phyloP scores from a whole-genome alignment of 2,113 vertebrate species.

The Scortum barcoo region DNA sequence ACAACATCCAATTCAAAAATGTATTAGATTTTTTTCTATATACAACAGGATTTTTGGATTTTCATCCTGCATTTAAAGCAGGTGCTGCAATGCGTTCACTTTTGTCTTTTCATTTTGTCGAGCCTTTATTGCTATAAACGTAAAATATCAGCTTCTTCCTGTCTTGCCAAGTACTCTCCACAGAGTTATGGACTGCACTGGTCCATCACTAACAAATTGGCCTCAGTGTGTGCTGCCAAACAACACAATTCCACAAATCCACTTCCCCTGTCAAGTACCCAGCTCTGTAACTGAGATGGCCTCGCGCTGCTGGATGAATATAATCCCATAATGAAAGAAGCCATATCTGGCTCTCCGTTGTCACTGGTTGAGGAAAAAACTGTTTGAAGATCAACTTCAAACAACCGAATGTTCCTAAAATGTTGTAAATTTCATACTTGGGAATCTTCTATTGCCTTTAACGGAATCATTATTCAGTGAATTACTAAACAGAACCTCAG shows the following conservation, averaged over 20 bases:
- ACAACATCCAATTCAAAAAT: background rate
- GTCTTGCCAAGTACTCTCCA: conserved; percentile 51
- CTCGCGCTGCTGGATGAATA: conserved; percentile 45
- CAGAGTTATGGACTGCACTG: conserved; percentile 53
- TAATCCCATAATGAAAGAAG: conserved; percentile 43
- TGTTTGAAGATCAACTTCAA: conserved; percentile 36
- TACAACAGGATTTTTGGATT: background rate
- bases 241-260: conserved; percentile 74
- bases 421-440: conserved; percentile 29
- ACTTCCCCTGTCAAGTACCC: conserved; percentile 63
- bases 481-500: conserved; percentile 35
- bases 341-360: conserved; percentile 25
- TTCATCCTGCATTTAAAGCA: conserved; percentile 11
- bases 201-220: conserved; percentile 72
- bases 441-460: conserved; percentile 26
- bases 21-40: background rate
- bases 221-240: conserved; percentile 63
- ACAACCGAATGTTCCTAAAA: conserved; percentile 31
- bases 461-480: background rate
- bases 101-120: conserved; percentile 38
- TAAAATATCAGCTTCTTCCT: conserved; percentile 46
- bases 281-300: conserved; percentile 62
- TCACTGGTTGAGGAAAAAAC: conserved; percentile 5
- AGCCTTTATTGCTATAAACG: conserved; percentile 49
- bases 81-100: conserved; percentile 1